These are phyloP conservation scores for Griposia aprilina DNA, from an alignment of 2,888 invertebrate genomes.

Conservation along the genomic window DNA sequence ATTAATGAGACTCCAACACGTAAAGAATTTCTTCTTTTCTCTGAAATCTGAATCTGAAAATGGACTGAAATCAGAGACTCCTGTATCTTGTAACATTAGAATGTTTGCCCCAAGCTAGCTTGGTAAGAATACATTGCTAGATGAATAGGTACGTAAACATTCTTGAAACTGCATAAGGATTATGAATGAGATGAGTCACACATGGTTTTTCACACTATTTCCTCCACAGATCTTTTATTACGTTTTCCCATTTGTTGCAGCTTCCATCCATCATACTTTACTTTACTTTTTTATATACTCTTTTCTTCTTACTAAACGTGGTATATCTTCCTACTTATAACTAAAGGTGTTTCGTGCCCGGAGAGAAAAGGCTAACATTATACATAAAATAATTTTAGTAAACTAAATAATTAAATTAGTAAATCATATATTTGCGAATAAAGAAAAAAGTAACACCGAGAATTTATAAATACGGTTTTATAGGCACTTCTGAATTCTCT, in stretches of 20 bases:
- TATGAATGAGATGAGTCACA: conserved; percentile 25
- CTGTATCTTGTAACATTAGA: not conserved
- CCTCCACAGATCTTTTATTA: not conserved
- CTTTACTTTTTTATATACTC: too few relatives aligned
- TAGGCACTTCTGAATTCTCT: not conserved
- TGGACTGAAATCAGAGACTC: not conserved
- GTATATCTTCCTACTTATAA: not conserved
- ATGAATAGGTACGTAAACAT: conserved; percentile 29
- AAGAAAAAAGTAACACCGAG: not conserved
- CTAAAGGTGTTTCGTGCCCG: not conserved
- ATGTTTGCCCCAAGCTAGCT: not conserved
- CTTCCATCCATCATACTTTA: conserved; percentile 3
- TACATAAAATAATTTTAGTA: not conserved
- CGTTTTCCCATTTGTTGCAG: not conserved
- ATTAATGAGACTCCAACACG: not conserved
- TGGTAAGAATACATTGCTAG: not conserved
- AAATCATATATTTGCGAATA: not conserved
- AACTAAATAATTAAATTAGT: not conserved
- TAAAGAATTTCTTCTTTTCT: not conserved
- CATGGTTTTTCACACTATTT: conserved; percentile 17
- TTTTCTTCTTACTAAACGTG: not conserved
- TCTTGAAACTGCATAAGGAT: conserved; percentile 31
- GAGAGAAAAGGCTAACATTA: not conserved
- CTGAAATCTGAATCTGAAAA: not conserved
- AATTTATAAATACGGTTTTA: not conserved